A percentile compares a stretch with the other conserved stretches of the same genome.
These are phyloP conservation scores for Schizothorax lantsangensis DNA, from an alignment of 2,797 vertebrate genomes.

Conservation along the genomic window DNA sequence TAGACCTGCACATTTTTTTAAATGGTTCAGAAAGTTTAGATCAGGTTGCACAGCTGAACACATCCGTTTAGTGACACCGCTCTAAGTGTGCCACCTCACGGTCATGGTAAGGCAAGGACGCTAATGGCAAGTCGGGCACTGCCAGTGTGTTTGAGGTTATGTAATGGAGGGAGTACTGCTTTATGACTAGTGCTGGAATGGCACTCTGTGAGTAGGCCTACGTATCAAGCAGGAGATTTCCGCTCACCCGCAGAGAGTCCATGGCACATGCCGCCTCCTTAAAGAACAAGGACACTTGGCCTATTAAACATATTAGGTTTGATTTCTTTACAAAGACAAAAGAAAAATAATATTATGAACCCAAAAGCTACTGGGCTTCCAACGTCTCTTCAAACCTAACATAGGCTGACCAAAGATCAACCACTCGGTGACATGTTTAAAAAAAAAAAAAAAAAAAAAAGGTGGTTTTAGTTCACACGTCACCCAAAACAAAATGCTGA, in stretches of 20 bases:
- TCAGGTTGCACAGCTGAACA: neutral
- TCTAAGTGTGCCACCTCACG: neutral
- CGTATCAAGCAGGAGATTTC: constrained; percentile 43
- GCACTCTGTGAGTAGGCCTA: constrained; percentile 38
- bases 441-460: neutral
- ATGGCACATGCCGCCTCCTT: constrained; percentile 19
- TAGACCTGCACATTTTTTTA: neutral
- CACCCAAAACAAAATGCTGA: neutral
- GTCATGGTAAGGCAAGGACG: constrained; percentile 4
- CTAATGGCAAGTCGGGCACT: neutral
- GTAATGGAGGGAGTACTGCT: constrained; percentile 41
- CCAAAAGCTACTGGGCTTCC: neutral
- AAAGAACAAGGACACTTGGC: constrained; percentile 19
- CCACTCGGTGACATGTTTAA: neutral
- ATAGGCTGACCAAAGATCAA: constrained; percentile 5
- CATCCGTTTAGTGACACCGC: neutral
- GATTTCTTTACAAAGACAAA: neutral
- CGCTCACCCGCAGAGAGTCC: constrained; percentile 18
- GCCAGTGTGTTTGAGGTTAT: constrained; percentile 40
- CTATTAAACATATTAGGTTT: neutral
- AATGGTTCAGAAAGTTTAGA: neutral
- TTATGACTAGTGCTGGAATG: constrained; percentile 46
- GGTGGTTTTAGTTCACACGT: constrained; percentile 10
- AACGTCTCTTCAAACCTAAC: neutral
- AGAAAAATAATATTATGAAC: neutral